Evolutionary conservation across 2,113 vertebrate species (phyloP).

Genomic region (Tor tambroides): DNA sequence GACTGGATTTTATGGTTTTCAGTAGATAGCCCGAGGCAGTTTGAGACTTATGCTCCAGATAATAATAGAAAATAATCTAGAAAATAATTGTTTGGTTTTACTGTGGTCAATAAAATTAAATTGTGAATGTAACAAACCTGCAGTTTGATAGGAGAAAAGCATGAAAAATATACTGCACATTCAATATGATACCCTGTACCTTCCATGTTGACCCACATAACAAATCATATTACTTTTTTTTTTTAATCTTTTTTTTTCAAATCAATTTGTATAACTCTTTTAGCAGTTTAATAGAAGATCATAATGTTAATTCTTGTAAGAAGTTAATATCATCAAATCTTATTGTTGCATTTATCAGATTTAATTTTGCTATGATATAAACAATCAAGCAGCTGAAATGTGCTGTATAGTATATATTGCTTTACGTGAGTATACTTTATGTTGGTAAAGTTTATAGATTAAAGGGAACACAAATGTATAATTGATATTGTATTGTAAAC

Average conservation of each 20-base stretch:
- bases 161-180: neutral
- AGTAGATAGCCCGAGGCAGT: neutral
- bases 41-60: neutral
- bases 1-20: neutral
- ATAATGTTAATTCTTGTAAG: neutral
- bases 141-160: neutral
- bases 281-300: neutral
- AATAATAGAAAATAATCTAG: neutral
- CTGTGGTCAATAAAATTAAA: neutral
- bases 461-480: neutral
- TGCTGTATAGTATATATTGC: neutral
- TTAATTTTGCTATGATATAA: neutral
- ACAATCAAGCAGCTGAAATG: neutral
- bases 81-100: neutral
- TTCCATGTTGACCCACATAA: neutral
- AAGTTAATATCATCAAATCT: neutral
- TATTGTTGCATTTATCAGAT: neutral
- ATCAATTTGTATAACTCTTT: neutral
- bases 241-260: neutral
- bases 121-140: neutral
- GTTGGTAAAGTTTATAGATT: neutral
- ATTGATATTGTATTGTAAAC: neutral
- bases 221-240: neutral
- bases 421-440: no score
- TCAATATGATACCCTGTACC: neutral